These are phyloP conservation scores for Hiodon alosoides DNA, from an alignment of 2,113 vertebrate species.

Conservation along the genomic window DNA sequence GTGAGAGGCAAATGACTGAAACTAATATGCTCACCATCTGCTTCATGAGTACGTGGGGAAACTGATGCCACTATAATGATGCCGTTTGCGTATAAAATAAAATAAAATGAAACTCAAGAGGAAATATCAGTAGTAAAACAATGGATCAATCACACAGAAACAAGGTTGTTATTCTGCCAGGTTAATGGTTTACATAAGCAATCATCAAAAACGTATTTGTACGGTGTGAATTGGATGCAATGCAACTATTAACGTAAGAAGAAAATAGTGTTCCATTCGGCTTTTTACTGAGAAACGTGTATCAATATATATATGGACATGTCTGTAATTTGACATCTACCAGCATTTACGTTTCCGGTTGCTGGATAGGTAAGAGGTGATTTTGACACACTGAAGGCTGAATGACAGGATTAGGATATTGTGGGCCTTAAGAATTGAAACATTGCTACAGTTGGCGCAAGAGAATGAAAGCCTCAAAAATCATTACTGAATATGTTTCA, in stretches of 20 bases:
- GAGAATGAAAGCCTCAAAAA: background rate
- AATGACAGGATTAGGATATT: no score
- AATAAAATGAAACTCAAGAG: slow-evolving; percentile 14
- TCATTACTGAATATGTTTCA: no score
- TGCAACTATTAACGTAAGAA: no score
- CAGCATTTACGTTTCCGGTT: no score
- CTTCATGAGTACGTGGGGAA: slow-evolving; percentile 18
- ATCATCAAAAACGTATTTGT: background rate
- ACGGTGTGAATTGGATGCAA: background rate
- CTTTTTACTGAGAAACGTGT: background rate
- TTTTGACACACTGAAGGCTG: no score
- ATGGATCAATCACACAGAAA: background rate
- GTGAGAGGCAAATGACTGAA: slow-evolving; percentile 20
- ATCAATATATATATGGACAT: no score
- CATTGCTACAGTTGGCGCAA: background rate
- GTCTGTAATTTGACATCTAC: no score
- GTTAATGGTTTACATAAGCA: background rate
- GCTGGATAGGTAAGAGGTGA: background rate
- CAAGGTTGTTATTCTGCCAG: no score
- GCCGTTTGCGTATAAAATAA: slow-evolving; percentile 19
- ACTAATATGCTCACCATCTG: slow-evolving; percentile 26
- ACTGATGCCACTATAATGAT: slow-evolving; percentile 19
- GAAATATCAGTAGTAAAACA: slow-evolving; percentile 11
- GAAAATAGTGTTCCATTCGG: background rate
- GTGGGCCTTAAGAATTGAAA: background rate